Percentiles rank a stretch among this genome's conserved stretches.
These are phyloP conservation scores for Lordiphosa mommai DNA, from an alignment of 1,140 invertebrate genomes.

Conservation along the genomic window DNA sequence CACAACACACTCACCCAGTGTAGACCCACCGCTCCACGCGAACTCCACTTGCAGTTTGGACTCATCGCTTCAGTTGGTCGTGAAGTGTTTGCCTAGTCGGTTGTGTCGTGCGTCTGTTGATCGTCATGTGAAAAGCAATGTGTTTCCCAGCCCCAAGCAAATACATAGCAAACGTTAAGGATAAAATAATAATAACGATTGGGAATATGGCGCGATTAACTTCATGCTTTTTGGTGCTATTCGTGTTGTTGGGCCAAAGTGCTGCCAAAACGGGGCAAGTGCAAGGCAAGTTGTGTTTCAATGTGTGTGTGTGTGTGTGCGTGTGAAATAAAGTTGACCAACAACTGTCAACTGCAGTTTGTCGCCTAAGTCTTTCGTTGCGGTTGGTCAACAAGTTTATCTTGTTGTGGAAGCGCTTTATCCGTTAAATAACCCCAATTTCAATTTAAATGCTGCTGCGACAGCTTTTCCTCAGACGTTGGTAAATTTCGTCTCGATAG, in stretches of 20 bases:
- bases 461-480: conserved; percentile 44
- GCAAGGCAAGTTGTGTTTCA: conserved; percentile 56
- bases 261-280: conserved; percentile 39
- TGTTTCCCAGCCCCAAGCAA: background rate
- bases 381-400: conserved; percentile 33
- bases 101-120: conserved; percentile 24
- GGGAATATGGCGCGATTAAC: conserved; percentile 6
- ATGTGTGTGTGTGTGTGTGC: conserved; percentile 31
- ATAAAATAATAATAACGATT: background rate
- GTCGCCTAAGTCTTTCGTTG: conserved; percentile 53
- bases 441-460: conserved; percentile 43
- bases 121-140: conserved; percentile 41
- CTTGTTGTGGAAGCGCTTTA: conserved; percentile 20
- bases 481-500: conserved; percentile 19
- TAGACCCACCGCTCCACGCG: background rate
- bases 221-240: background rate
- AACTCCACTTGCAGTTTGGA: conserved; percentile 20
- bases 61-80: conserved; percentile 62
- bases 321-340: conserved; percentile 33
- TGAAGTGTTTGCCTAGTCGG: conserved; percentile 64
- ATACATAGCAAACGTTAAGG: background rate
- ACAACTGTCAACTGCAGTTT: conserved; percentile 44
- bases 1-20: conserved; percentile 16
- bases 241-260: conserved; percentile 11
- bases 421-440: conserved; percentile 79